Evolutionary conservation across 2,797 vertebrate genomes (phyloP).

Genomic region (Tinamus major): DNA sequence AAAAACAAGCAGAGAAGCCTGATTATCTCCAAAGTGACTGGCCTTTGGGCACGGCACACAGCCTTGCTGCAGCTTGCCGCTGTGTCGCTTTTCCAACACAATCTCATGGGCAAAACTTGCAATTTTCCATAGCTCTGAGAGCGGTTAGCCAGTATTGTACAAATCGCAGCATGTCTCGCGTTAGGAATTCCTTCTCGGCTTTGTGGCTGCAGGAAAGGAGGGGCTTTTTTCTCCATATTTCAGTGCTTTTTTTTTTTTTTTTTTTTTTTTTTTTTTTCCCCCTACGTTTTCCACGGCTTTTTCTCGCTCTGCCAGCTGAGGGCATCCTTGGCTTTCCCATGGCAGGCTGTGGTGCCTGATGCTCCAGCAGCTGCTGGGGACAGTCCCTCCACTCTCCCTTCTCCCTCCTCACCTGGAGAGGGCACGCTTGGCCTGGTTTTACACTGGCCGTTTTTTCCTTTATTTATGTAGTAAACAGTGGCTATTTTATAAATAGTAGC

Average conservation of each 20-base stretch:
- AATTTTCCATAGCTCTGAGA: neutral
- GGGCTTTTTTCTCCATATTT: neutral
- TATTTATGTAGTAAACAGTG: no score
- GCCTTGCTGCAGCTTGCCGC: neutral
- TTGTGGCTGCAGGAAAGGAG: slow-evolving; percentile 11
- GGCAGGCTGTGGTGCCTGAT: neutral
- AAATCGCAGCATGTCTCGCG: slow-evolving; percentile 22
- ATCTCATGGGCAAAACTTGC: slow-evolving; percentile 6
- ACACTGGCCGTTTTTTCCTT: neutral
- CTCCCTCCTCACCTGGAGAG: slow-evolving; percentile 39
- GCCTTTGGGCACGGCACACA: neutral
- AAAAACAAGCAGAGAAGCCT: neutral
- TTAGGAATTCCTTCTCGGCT: neutral
- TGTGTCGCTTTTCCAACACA: slow-evolving; percentile 45
- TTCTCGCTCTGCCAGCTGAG: neutral
- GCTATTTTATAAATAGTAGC: neutral
- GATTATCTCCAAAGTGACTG: neutral
- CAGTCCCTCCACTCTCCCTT: neutral
- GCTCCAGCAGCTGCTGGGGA: neutral
- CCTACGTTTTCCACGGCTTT: neutral
- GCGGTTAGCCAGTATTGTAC: neutral
- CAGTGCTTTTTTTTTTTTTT: neutral
- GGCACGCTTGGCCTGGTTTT: slow-evolving; percentile 40
- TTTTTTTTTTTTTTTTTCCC: neutral
- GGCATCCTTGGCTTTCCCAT: slow-evolving; percentile 13